Base-by-base conservation (phyloP, 1,140 invertebrate species). In the Aphidius gifuensis region DNA sequence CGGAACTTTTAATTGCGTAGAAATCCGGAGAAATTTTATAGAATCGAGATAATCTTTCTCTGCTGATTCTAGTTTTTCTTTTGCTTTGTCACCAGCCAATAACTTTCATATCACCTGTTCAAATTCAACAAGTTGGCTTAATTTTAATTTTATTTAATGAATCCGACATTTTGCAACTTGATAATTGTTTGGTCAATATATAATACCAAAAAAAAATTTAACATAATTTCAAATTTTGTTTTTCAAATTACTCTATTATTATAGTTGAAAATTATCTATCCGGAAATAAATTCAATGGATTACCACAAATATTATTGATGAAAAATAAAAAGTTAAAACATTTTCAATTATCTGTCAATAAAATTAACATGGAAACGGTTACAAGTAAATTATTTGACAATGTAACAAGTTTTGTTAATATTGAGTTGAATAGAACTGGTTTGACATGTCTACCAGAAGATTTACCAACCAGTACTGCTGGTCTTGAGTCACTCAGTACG, bases 171-270 rank as follows among this genome's bases (percentile, higher is more conserved):
- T 84, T 47, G 77, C 84, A 58, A 84, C 83, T 45, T 78, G 86
- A 11, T 69, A 80, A 38, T 82, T 83, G 5, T 73, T 89, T 6
- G 75, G 82, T 69, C 80, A 83, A 69, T 76, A 89, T 55, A 86
- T 87, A 74, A 68, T 89, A 42, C 85, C 82, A 66, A 79, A 78
- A 9, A 89, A 89, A 69, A 79, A 82, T 50, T 77, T 89, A 59
- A 82, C 81, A 46, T 75, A 82, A 56, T 78, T 88, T 8, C 69
- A 76, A 5, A 82, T 84, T 66, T 80, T 86, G 53, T 87, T 88
- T 69, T 73, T 79, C 23, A 75, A 82, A 49, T 69, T 88, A 39
- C n/a, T n/a, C n/a, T n/a, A 79, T 70, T 46, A 84, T 84, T 68
- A 74, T 90, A 32, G 83, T 77, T 62, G 80, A 82, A 64, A 72